Evolutionary conservation across 1,140 invertebrate genomes (phyloP), one percentile per base, ranked within the genome.

Genomic region (Drosophila pachea): DNA sequence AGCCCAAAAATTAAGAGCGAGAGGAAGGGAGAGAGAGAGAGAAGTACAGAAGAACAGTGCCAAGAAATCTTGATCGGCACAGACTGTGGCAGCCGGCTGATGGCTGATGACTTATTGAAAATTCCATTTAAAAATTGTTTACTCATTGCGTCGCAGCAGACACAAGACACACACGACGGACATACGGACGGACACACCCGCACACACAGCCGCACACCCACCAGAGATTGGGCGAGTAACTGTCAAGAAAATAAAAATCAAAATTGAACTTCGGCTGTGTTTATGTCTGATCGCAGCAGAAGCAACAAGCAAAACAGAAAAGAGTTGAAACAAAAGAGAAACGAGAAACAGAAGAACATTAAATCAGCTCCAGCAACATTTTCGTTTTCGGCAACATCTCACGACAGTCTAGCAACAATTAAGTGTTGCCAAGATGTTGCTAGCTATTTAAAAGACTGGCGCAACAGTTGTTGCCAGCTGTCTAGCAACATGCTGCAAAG

Each of bases 41-140:
- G 22, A 22, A n/a, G n/a, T n/a, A n/a, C n/a, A n/a, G 22, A 2
- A 3, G 22, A 3, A 22, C 1, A 22, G 22, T 22, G 22, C 22
- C 22, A 22, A 42, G 1, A 5, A 14, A 43, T 43, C 12, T 43
- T 43, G 7, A 79, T 81, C 65, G 36, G 61, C 12, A 33, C 60
- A 61, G 48, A 36, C 58, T 48, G 54, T 14, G 48, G 36, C 35
- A 48, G 48, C 31, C 45, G 43, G 70, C 54, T 62, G 74, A 47
- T 76, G 67, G 45, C 73, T 73, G 84, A 87, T 87, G 84, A 87
- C 84, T 87, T 87, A 87, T 86, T 87, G 77, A 87, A 84, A 81
- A 87, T 87, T 87, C 84, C 86, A 88, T 87, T 88, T 81, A 87
- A 87, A 87, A 81, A 69, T 77, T 87, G 84, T 87, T 87, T 87